A percentile compares a stretch with the other conserved stretches of the same genome.
These are phyloP conservation scores for Mus minutoides DNA, from an alignment of 2,797 vertebrate species.

Conservation along the genomic window DNA sequence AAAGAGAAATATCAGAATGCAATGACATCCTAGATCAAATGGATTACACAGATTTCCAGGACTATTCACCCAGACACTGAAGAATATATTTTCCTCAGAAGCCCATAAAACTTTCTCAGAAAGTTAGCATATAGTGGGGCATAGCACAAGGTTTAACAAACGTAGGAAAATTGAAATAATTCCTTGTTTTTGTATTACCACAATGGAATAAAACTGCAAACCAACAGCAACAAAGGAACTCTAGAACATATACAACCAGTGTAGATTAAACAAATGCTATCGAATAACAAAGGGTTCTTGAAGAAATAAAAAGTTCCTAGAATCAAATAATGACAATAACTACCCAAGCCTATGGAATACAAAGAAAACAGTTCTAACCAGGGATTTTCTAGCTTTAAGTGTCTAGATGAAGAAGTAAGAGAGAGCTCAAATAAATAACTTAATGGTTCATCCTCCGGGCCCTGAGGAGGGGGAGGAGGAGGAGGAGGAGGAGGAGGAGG, in stretches of 20 bases:
- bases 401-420: not conserved
- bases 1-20: not conserved
- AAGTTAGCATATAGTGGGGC: not conserved
- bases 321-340: too few relatives aligned
- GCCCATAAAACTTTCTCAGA: not conserved
- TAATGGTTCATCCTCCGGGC: not conserved
- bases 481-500: fast-evolving
- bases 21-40: not conserved
- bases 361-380: not conserved
- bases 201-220: not conserved
- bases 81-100: not conserved
- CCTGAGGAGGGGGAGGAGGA: fast-evolving
- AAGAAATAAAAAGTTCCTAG: not conserved
- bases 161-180: not conserved
- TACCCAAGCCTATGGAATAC: not conserved
- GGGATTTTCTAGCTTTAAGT: not conserved
- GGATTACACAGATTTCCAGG: not conserved
- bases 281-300: not conserved
- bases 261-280: not conserved
- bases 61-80: not conserved
- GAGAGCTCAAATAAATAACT: not conserved
- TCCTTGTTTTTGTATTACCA: not conserved
- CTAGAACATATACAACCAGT: not conserved
- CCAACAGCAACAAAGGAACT: not conserved
- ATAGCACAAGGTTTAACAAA: not conserved